Base-by-base conservation (phyloP, 2,797 vertebrate species). In the Muscicapa comitata region DNA sequence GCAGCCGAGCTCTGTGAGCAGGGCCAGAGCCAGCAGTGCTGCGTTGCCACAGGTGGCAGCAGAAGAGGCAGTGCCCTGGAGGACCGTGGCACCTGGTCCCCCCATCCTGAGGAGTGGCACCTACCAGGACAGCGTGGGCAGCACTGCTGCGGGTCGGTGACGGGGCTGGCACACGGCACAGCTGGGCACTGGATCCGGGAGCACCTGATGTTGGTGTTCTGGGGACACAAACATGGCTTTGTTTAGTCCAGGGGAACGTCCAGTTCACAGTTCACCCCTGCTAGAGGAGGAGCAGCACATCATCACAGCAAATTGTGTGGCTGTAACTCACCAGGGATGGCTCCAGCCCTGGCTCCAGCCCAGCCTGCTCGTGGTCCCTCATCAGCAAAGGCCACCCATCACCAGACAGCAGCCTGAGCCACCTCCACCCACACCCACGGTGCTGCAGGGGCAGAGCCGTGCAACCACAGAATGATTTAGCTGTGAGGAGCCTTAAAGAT, bases 61-160 rank as follows among this genome's bases (percentile, higher is more conserved):
- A 48, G 25, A 0, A 21, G 61, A 63, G 40, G 26, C 8, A 7
- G 2, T 4, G 0, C 11, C 59, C 35, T 7, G 58, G 2, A 40
- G 71, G 45, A 40, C 47, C 28, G 6, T 0, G 0, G 62, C 17
- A 28, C 38, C 7, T 7, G 7, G 50, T 35, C 47, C 29, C 11
- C 63, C 11, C 5, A 1, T 10, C 51, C 73, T 1, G 2, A 3
- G 40, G 6, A 17, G 23, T 13, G 40, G 15, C 67, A 95, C 97
- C 93, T 91, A 99, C 99, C 99, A 77, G 98, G 97, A 96, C 99
- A 99, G 45, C 98, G 98, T 0, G 99, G 98, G 88, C 99, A 99
- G 94, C 99, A 99, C 94, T 99, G 98, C 94, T 98, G 98, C 3
- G 99, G 98, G 63, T 99, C 98, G 0, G 97, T 98, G 54, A 99